phyloP scores from a whole-genome alignment of 2,888 invertebrate genomes.

The Hyposoter didymator region DNA sequence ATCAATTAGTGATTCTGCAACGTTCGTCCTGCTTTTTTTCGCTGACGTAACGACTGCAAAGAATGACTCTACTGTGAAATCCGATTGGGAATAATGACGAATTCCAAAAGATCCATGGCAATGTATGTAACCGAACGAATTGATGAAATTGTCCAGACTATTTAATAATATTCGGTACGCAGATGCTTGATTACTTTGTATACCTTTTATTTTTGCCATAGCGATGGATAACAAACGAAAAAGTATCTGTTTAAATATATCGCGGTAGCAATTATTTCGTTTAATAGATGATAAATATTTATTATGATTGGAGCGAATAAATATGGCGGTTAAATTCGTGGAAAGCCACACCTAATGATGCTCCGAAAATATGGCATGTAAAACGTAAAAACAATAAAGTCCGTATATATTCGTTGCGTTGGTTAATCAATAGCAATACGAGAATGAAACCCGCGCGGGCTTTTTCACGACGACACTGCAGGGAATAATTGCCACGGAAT shows the following conservation, averaged over 20 bases:
- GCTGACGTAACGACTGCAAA: background rate
- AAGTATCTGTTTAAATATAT: background rate
- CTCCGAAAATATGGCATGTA: slow-evolving; percentile 2
- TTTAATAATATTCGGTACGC: background rate
- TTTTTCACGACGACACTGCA: slow-evolving; percentile 58
- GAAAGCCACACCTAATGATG: background rate
- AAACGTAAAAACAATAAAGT: slow-evolving; percentile 63
- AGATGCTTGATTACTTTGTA: background rate
- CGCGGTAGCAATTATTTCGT: background rate
- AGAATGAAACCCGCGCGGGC: slow-evolving; percentile 36
- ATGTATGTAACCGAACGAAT: background rate
- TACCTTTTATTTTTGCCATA: background rate
- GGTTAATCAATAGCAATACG: slow-evolving; percentile 60
- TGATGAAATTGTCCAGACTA: background rate
- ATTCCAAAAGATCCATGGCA: background rate
- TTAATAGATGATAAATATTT: slow-evolving; percentile 1
- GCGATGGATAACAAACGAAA: background rate
- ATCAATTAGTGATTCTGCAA: background rate
- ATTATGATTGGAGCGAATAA: background rate
- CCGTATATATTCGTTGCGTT: slow-evolving; percentile 57
- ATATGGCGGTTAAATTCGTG: slow-evolving; percentile 27
- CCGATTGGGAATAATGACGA: background rate
- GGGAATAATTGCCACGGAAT: slow-evolving; percentile 65
- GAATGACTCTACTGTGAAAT: background rate
- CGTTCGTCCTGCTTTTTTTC: background rate